Conservation (phyloP, 2,888 invertebrate species). For the Clitarchus hookeri region DNA sequence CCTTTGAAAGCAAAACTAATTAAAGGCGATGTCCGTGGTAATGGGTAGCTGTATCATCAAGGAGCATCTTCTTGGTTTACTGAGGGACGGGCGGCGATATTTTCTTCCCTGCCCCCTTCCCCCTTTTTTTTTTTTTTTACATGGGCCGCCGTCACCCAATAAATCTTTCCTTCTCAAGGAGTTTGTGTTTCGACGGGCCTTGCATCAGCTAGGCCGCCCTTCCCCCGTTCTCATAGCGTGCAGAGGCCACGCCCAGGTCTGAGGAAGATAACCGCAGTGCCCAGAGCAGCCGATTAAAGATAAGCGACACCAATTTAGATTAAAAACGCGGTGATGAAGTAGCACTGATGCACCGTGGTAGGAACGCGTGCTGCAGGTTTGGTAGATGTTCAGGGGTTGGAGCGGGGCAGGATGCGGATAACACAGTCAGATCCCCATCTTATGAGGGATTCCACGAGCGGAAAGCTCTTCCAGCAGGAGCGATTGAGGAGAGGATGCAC, state of each 20-base stretch:
- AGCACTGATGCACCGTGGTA: neutral
- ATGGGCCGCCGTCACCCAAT: neutral
- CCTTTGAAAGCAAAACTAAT: slow-evolving; percentile 14
- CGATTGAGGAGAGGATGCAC: too few species aligned
- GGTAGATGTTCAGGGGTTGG: too few species aligned
- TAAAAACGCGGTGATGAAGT: neutral
- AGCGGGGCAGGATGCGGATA: too few species aligned
- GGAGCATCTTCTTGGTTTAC: slow-evolving; percentile 14
- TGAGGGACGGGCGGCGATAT: neutral
- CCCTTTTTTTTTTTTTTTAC: neutral
- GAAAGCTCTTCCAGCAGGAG: too few species aligned
- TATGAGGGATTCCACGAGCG: too few species aligned
- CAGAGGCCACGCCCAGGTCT: neutral
- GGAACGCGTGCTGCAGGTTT: neutral
- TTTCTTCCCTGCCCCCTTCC: neutral
- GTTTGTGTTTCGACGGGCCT: neutral
- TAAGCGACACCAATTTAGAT: slow-evolving; percentile 12
- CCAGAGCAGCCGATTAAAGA: neutral
- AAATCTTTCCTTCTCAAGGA: slow-evolving; percentile 2
- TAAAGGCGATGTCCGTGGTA: neutral
- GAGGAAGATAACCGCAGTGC: too few species aligned
- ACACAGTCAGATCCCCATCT: too few species aligned
- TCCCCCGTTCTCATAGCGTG: neutral
- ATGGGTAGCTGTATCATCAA: slow-evolving; percentile 10
- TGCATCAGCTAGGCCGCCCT: neutral